Evolutionary conservation across 2,888 invertebrate genomes (phyloP).

Genomic region (Brenthis daphne): DNA sequence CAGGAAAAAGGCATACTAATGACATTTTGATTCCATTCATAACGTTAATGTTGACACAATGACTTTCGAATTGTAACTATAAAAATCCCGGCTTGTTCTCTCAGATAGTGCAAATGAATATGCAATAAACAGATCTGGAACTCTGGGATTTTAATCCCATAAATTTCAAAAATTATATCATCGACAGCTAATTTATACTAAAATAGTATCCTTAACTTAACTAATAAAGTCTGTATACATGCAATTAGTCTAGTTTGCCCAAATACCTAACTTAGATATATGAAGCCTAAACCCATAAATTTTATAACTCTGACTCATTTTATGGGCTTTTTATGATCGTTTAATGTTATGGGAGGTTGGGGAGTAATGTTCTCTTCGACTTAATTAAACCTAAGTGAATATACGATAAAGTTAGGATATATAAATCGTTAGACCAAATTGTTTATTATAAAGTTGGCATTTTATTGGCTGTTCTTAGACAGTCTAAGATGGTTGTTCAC

Average conservation of each 20-base stretch:
- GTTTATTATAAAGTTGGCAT: not conserved
- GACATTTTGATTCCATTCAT: too few species aligned
- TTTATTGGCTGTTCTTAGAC: too few species aligned
- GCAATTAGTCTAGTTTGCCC: not conserved
- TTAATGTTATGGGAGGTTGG: slow-evolving; percentile 2
- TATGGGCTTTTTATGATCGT: slow-evolving; percentile 3
- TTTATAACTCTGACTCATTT: slow-evolving; percentile 19
- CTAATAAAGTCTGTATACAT: not conserved
- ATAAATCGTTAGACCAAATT: not conserved
- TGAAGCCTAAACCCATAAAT: slow-evolving; percentile 5
- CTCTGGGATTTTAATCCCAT: too few species aligned
- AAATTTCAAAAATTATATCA: too few species aligned
- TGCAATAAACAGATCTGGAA: too few species aligned
- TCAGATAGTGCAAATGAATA: too few species aligned
- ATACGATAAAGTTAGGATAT: not conserved
- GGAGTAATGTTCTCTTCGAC: not conserved
- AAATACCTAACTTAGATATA: not conserved
- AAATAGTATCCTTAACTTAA: not conserved
- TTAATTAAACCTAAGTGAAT: slow-evolving; percentile 4
- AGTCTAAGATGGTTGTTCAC: too few species aligned
- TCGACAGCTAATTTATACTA: too few species aligned
- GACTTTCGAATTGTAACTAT: too few species aligned
- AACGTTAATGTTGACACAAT: too few species aligned
- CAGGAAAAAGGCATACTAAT: too few species aligned
- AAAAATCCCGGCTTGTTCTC: too few species aligned